Evolutionary conservation across 1,140 invertebrate genomes (phyloP).

Genomic region (Philopotamus ludificatus): DNA sequence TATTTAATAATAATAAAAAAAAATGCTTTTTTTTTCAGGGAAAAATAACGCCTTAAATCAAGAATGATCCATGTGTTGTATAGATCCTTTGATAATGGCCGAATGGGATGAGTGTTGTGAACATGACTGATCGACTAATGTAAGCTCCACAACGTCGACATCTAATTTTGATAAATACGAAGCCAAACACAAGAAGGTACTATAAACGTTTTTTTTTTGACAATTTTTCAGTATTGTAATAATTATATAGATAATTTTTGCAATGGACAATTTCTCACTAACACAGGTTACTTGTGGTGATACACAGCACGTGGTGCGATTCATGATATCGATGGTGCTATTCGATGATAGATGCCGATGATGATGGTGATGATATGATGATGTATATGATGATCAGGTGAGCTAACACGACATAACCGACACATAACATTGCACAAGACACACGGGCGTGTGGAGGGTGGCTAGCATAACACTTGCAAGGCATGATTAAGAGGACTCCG

Average conservation of each 20-base stretch:
- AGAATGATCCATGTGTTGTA: neutral
- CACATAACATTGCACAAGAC: constrained; percentile 5
- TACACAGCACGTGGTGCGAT: constrained; percentile 28
- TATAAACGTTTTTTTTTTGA: constrained; percentile 29
- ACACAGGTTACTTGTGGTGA: constrained; percentile 37
- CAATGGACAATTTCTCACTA: constrained; percentile 43
- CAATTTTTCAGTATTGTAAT: constrained; percentile 1
- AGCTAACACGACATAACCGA: constrained; percentile 12
- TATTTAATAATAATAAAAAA: too few species aligned
- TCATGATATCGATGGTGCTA: constrained; percentile 19
- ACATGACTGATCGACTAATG: constrained; percentile 28
- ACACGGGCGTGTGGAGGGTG: constrained; percentile 19
- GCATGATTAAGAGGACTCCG: constrained; percentile 16
- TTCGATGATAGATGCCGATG: neutral
- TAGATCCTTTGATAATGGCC: neutral
- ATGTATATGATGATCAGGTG: neutral
- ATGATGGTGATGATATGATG: neutral
- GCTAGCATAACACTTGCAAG: constrained; percentile 17
- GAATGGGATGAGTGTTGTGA: constrained; percentile 29
- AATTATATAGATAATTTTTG: constrained; percentile 23
- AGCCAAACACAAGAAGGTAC: constrained; percentile 38
- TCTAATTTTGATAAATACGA: constrained; percentile 25
- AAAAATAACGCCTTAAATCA: neutral
- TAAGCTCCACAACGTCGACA: constrained; percentile 31
- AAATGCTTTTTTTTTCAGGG: neutral